Conservation (phyloP, 2,888 invertebrate genomes). For the Tipula confusa region DNA sequence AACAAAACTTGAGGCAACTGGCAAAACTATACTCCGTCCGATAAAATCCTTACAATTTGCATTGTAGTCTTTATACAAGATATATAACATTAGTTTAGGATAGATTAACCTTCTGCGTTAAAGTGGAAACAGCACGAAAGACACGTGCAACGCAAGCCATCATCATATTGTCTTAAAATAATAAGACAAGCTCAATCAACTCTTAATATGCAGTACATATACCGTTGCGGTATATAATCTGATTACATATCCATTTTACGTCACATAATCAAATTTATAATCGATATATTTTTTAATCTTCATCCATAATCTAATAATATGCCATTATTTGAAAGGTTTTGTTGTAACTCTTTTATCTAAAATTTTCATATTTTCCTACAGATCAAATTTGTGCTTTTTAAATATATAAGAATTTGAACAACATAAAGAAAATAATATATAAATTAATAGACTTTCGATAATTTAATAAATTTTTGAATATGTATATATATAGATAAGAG, state of each 20-base stretch:
- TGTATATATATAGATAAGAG: neutral
- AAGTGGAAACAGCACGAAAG: too few species aligned
- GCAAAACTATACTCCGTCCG: too few species aligned
- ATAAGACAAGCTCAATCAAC: too few species aligned
- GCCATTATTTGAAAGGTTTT: neutral
- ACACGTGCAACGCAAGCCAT: too few species aligned
- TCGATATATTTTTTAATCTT: neutral
- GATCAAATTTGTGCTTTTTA: too few species aligned
- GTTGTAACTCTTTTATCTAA: neutral
- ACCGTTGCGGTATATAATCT: neutral
- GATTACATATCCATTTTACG: neutral
- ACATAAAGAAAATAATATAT: neutral
- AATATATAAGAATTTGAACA: neutral
- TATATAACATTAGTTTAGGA: too few species aligned
- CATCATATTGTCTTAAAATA: too few species aligned
- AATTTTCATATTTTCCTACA: neutral
- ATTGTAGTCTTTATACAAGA: too few species aligned
- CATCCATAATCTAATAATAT: neutral
- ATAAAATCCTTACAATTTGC: too few species aligned
- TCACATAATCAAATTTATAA: neutral
- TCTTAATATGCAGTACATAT: neutral
- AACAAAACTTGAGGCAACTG: too few species aligned
- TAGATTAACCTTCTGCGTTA: too few species aligned
- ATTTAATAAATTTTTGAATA: slow-evolving; percentile 5
- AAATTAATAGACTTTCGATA: slow-evolving; percentile 1